Percentiles rank a stretch among this genome's conserved stretches.
Conservation (phyloP, 2,113 vertebrate genomes). For the Phylloscopus trochilus region DNA sequence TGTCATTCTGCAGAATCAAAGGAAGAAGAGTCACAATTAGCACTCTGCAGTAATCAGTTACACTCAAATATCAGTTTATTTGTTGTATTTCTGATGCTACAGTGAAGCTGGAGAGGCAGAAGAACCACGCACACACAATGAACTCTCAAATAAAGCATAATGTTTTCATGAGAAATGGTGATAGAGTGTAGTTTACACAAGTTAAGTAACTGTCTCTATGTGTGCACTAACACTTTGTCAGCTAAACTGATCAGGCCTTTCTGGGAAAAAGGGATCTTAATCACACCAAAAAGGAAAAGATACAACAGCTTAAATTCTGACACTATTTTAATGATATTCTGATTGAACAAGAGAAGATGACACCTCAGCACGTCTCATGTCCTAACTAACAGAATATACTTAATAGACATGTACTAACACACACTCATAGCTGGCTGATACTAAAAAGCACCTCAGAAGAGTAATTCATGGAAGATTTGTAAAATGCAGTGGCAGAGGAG, state of each 20-base stretch:
- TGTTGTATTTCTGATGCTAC: not conserved
- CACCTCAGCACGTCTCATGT: not conserved
- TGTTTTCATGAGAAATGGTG: not conserved
- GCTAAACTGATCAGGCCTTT: not conserved
- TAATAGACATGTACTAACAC: not conserved
- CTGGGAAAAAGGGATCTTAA: not conserved
- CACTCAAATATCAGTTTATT: not conserved
- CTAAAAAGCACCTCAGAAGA: not conserved
- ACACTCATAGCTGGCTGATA: not conserved
- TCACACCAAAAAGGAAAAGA: not conserved
- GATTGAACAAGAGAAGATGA: not conserved
- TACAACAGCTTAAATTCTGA: not conserved
- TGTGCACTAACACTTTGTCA: not conserved
- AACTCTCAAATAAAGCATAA: not conserved
- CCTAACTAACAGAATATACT: not conserved
- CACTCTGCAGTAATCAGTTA: not conserved
- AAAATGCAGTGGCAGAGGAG: not conserved
- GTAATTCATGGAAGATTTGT: not conserved
- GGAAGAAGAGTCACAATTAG: not conserved
- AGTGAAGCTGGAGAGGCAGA: not conserved
- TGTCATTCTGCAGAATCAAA: conserved; percentile 84
- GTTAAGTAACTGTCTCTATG: not conserved
- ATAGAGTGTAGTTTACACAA: not conserved
- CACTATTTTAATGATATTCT: not conserved
- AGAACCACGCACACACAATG: rapidly evolving